phyloP scores from a whole-genome alignment of 2,888 invertebrate species.

The Drosophila kuntzei region DNA sequence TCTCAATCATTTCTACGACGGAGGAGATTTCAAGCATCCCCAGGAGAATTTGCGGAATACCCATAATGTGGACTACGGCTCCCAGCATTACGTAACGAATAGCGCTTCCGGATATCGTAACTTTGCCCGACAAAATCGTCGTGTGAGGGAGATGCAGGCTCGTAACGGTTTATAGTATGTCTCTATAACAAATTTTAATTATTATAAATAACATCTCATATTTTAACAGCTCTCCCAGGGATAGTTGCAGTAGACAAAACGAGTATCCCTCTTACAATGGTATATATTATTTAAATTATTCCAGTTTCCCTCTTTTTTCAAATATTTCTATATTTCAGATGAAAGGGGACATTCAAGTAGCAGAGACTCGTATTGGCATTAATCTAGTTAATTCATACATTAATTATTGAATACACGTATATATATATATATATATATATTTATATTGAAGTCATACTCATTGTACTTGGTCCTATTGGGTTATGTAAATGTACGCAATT shows the following conservation, averaged over 20 bases:
- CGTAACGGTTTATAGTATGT: slow-evolving; percentile 16
- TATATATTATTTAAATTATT: not conserved
- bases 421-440: slow-evolving; percentile 1
- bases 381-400: not conserved
- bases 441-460: not conserved
- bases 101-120: slow-evolving; percentile 5
- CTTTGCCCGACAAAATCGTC: slow-evolving; percentile 4
- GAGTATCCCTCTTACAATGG: slow-evolving; percentile 2
- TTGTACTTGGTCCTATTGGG: slow-evolving; percentile 1
- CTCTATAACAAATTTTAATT: too few relatives aligned
- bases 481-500: not conserved
- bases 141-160: not conserved
- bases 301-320: not conserved
- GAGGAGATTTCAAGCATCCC: slow-evolving; percentile 9
- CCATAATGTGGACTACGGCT: not conserved
- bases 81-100: slow-evolving; percentile 2
- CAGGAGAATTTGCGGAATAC: not conserved
- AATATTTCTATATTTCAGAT: not conserved
- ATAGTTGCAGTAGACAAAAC: not conserved
- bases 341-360: not conserved
- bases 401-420: slow-evolving; percentile 3
- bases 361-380: slow-evolving; percentile 6
- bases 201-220: not conserved
- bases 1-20: slow-evolving; percentile 18
- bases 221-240: not conserved